A percentile compares a stretch with the other conserved stretches of the same genome.
These are phyloP conservation scores for Zootermopsis nevadensis DNA, from an alignment of 2,888 invertebrate species.

Conservation along the genomic window DNA sequence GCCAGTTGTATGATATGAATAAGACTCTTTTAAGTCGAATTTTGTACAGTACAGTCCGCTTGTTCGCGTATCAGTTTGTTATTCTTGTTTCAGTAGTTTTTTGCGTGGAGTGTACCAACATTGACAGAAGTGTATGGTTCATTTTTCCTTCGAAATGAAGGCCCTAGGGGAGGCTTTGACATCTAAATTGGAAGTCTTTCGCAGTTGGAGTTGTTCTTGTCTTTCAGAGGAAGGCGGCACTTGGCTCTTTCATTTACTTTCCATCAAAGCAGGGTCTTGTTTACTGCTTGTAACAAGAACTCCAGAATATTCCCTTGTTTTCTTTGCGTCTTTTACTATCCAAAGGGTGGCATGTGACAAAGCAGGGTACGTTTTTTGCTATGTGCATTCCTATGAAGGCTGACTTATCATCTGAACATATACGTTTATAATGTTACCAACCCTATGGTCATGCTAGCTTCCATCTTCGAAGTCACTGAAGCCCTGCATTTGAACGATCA, in stretches of 20 bases:
- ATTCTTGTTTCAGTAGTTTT: not conserved
- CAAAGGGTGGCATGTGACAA: too few relatives aligned
- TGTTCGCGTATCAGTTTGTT: not conserved
- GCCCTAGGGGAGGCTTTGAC: constrained; percentile 19
- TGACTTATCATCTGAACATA: too few relatives aligned
- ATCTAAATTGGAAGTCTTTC: not conserved
- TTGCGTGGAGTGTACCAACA: not conserved
- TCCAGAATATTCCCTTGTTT: not conserved
- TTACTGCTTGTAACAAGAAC: constrained; percentile 9
- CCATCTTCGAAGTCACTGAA: too few relatives aligned
- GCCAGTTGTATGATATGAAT: too few relatives aligned
- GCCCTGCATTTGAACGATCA: too few relatives aligned
- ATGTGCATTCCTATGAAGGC: too few relatives aligned
- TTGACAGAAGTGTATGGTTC: not conserved
- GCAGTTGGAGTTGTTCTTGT: not conserved
- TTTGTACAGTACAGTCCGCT: too few relatives aligned
- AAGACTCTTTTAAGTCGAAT: too few relatives aligned
- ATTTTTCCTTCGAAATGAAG: not conserved
- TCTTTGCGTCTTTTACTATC: not conserved
- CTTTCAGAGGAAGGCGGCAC: not conserved
- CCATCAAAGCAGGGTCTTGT: not conserved
- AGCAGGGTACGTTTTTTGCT: too few relatives aligned
- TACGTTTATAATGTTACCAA: too few relatives aligned
- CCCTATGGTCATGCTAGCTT: too few relatives aligned
- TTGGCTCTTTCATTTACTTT: not conserved